Evolutionary conservation across 2,113 vertebrate species (phyloP).

Genomic region (Corythoichthys haematopterus): DNA sequence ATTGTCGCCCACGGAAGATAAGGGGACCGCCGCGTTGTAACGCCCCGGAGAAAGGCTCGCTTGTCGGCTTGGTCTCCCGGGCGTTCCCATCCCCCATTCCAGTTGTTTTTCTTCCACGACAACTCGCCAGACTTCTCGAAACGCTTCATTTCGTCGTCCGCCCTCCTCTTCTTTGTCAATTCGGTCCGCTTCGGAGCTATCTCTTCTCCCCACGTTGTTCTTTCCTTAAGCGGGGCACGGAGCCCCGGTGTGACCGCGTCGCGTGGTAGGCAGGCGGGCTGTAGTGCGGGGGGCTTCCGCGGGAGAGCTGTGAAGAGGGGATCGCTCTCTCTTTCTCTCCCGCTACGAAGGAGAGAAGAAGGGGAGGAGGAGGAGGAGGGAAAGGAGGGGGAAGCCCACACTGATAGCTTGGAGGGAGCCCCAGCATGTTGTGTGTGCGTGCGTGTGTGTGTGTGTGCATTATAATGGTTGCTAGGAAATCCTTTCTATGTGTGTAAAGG

Average conservation of each 20-base stretch:
- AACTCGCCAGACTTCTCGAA: background rate
- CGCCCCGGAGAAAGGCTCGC: background rate
- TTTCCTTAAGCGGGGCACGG: background rate
- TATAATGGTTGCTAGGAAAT: constrained; percentile 71
- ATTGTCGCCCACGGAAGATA: background rate
- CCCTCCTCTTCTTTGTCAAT: background rate
- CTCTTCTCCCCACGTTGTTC: background rate
- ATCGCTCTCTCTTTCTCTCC: constrained; percentile 43
- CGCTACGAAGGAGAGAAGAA: constrained; percentile 44
- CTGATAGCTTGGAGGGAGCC: constrained; percentile 68
- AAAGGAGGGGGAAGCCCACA: constrained; percentile 60
- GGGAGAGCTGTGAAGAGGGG: constrained; percentile 56
- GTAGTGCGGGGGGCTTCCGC: constrained; percentile 48
- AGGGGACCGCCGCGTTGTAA: background rate
- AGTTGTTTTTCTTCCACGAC: background rate
- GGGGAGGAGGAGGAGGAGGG: constrained; percentile 30
- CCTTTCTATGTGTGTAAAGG: constrained; percentile 54
- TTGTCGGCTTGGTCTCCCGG: background rate
- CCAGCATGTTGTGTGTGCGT: constrained; percentile 35
- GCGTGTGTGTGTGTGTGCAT: constrained; percentile 13
- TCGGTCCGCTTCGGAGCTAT: background rate
- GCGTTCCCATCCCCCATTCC: constrained; percentile 3
- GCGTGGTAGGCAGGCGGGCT: constrained; percentile 34
- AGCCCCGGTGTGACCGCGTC: constrained; percentile 1
- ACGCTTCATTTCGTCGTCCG: background rate